These are phyloP conservation scores for Sardina pilchardus DNA, from an alignment of 2,113 vertebrate species.

Conservation along the genomic window DNA sequence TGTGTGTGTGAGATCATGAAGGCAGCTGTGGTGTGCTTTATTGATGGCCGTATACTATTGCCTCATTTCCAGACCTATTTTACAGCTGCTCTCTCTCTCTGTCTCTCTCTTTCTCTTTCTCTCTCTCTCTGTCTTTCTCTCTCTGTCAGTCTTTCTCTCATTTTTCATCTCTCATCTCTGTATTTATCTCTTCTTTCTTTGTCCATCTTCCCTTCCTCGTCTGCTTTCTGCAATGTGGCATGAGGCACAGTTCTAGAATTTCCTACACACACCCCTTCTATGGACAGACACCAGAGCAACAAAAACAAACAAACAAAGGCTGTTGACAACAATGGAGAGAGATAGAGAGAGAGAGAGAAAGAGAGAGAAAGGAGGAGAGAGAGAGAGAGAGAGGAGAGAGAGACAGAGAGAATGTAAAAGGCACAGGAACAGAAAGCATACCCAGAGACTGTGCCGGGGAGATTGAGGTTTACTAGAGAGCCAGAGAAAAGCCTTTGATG, in stretches of 20 bases:
- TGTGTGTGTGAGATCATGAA: constrained; percentile 2
- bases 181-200: too few relatives aligned
- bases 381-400: too few relatives aligned
- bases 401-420: not conserved
- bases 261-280: not conserved
- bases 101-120: not conserved
- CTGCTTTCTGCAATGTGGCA: too few relatives aligned
- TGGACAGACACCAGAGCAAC: not conserved
- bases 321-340: not conserved
- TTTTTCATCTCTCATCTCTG: too few relatives aligned
- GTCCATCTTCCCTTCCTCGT: not conserved
- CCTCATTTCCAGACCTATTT: not conserved
- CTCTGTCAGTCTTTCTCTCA: not conserved
- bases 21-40: not conserved
- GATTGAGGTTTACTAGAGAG: not conserved
- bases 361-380: too few relatives aligned
- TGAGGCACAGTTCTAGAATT: not conserved
- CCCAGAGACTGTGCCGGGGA: not conserved
- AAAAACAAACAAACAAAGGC: not conserved
- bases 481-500: not conserved
- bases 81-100: not conserved
- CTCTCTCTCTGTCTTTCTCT: not conserved
- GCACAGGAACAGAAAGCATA: not conserved
- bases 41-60: not conserved
- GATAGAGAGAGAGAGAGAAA: not conserved